Conservation (phyloP, 2,797 vertebrate genomes). For the Acipenser transmontanus region DNA sequence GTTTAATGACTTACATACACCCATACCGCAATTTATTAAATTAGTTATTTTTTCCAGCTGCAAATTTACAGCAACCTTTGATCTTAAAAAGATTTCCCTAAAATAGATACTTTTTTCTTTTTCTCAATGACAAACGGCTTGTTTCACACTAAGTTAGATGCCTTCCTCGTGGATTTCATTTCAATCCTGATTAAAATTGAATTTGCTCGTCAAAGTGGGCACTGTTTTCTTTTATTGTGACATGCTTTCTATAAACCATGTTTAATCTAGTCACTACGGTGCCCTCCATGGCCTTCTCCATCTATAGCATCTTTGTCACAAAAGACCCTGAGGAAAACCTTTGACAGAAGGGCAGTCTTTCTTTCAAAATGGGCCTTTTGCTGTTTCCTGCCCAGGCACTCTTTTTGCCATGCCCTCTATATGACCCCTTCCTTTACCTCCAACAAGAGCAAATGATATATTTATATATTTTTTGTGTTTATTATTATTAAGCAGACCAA, state of each 20-base stretch:
- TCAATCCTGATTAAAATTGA: constrained; percentile 53
- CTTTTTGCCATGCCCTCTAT: constrained; percentile 45
- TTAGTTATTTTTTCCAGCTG: constrained; percentile 20
- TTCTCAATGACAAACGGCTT: constrained; percentile 18
- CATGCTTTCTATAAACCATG: constrained; percentile 43
- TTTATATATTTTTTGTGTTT: not conserved
- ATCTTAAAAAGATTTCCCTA: constrained; percentile 18
- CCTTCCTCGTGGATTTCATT: constrained; percentile 61
- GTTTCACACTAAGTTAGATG: constrained; percentile 27
- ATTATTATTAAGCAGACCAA: no score
- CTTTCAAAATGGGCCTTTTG: constrained; percentile 45
- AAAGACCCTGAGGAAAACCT: constrained; percentile 38
- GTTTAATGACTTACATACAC: not conserved
- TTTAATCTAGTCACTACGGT: constrained; percentile 13
- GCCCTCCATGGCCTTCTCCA: constrained; percentile 30
- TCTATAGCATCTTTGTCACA: constrained; percentile 60
- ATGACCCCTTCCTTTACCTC: constrained; percentile 39
- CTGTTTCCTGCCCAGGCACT: constrained; percentile 52
- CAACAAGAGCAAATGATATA: constrained; percentile 6
- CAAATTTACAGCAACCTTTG: constrained; percentile 14
- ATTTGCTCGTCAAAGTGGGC: constrained; percentile 57
- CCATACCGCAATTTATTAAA: constrained; percentile 18
- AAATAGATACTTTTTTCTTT: not conserved
- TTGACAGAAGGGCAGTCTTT: constrained; percentile 58
- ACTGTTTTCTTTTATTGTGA: constrained; percentile 52